A percentile compares a stretch with the other conserved stretches of the same genome.
Conservation (phyloP, 2,797 vertebrate species). For the Zenarchopterus dispar region DNA sequence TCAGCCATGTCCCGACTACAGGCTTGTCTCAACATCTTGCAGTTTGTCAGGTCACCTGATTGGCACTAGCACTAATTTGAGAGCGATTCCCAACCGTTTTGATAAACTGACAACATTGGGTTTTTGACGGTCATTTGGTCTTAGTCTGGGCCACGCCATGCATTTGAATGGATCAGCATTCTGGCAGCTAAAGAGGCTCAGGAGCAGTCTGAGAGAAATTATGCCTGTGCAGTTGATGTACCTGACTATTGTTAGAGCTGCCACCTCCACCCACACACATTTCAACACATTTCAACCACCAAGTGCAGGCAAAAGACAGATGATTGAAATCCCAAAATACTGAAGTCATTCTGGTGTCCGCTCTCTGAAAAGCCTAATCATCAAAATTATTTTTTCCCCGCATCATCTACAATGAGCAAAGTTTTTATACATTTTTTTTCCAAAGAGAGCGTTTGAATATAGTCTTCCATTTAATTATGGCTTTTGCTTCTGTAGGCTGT, state of each 20-base stretch:
- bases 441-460: conserved; percentile 19
- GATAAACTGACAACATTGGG: conserved; percentile 66
- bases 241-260: conserved; percentile 62
- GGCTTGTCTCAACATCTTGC: too few species aligned
- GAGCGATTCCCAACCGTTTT: conserved; percentile 67
- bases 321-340: conserved; percentile 54
- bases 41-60: too few species aligned
- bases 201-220: conserved; percentile 68
- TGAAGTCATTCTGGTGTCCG: conserved; percentile 33
- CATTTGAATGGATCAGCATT: conserved; percentile 65
- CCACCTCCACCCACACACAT: conserved; percentile 58
- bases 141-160: conserved; percentile 70
- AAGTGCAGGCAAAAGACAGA: conserved; percentile 50
- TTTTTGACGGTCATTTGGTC: conserved; percentile 73
- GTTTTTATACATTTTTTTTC: conserved; percentile 16
- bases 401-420: conserved; percentile 28
- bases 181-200: conserved; percentile 68
- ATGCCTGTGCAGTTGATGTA: conserved; percentile 71
- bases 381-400: conserved; percentile 4
- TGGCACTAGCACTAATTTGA: conserved; percentile 43
- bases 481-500: conserved; percentile 43
- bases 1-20: too few species aligned
- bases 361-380: conserved; percentile 29
- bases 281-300: conserved; percentile 54
- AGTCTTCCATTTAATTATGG: conserved; percentile 42